Base-by-base conservation (phyloP, 2,888 invertebrate species). In the Plebejus argus region DNA sequence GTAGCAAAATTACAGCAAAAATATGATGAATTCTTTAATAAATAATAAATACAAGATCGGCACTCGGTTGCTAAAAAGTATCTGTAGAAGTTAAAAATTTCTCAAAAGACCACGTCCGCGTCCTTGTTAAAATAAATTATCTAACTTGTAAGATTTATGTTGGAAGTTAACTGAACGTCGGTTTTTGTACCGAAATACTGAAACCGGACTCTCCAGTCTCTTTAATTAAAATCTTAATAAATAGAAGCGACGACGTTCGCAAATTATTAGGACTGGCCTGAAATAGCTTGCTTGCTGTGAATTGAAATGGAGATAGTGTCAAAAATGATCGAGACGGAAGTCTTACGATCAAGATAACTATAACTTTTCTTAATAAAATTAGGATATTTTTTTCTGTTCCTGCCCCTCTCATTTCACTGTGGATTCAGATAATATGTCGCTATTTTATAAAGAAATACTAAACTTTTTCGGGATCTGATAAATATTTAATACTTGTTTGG, bases 211-310 rank as follows among this genome's bases (percentile, higher is more conserved):
- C 15, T 66, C 33, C 15, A 28, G 66, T 15, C 18, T 33, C 28
- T 33, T 66, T 66, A 66, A 66, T 66, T 66, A 66, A 66, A 66
- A 66, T 66, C 28, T 66, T 33, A 33, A 66, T 66, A 66, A 66
- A 66, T 66, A 66, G 66, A 66, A 28, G 66, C 66, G 15, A 66
- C 28, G 66, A 33, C 15, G 66, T 33, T 66, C 28, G 6, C 15
- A 33, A 66, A 66, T 66, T 28, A 66, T 28, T 33, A 33, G 12
- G 7, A 33, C 53, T 61, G 61, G 12, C 20, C 4, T 8, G 8
- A 66, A 66, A 33, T 33, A 66, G 28, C 66, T 28, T 15, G 15
- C 6, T 61, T 61, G 61, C 28, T 33, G 28, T 66, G 2, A 33
- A 66, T 28, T 66, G 12, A 23, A 66, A 66, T 66, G 15, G 66